Conservation (phyloP, 1,140 invertebrate species). For the Atta texana region DNA sequence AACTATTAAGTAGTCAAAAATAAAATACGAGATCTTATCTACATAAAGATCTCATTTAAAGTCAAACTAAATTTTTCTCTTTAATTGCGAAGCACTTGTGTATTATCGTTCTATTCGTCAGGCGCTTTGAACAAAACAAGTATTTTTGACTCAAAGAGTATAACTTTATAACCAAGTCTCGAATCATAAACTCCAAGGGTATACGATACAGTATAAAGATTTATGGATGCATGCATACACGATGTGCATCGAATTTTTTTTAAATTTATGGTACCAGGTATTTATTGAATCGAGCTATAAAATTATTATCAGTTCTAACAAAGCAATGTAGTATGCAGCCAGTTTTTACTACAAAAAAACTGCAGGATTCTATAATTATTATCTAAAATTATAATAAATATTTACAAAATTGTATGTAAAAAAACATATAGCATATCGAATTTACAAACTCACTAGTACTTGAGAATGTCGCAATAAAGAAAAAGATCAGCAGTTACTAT, state of each 20-base stretch:
- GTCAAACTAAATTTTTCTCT: conserved; percentile 19
- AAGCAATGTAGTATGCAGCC: not conserved
- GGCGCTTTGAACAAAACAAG: conserved; percentile 22
- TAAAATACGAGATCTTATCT: not conserved
- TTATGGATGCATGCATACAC: conserved; percentile 66
- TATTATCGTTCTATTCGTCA: conserved; percentile 62
- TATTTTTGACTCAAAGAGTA: conserved; percentile 53
- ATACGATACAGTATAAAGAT: conserved; percentile 22
- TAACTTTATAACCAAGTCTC: conserved; percentile 61
- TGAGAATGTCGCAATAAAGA: conserved; percentile 17
- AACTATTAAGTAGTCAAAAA: not conserved
- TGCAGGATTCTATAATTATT: not conserved
- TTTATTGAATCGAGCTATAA: conserved; percentile 59
- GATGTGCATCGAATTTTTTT: conserved; percentile 51
- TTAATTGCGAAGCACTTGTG: not conserved
- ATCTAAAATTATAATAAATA: conserved; percentile 18
- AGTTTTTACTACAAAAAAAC: not conserved
- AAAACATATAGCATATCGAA: not conserved
- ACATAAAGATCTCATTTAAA: not conserved
- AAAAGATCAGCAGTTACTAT: conserved; percentile 12
- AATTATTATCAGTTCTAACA: conserved; percentile 48
- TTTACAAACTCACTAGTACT: not conserved
- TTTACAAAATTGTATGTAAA: not conserved
- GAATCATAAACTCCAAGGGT: conserved; percentile 55
- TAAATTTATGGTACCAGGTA: conserved; percentile 61